A percentile compares a stretch with the other conserved stretches of the same genome.
phyloP scores from a whole-genome alignment of 37 sponge, comb jelly and placozoan species.

The Diacarnus erythraeanus region DNA sequence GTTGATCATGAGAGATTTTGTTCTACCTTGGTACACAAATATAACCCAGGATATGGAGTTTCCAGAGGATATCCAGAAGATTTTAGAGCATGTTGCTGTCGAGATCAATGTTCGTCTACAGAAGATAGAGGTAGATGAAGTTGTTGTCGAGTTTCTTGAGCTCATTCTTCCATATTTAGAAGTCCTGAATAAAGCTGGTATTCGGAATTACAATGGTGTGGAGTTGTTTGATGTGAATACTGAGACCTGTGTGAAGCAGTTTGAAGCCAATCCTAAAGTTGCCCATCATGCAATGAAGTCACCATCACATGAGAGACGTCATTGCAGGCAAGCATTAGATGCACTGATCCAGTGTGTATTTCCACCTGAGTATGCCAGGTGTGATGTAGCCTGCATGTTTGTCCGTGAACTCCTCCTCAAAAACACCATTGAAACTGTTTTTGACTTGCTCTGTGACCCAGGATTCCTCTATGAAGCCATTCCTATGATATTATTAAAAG shows the following conservation, averaged over 20 bases:
- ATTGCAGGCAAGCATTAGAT: constrained; percentile 52
- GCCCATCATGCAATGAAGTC: constrained; percentile 50
- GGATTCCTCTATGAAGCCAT: constrained; percentile 57
- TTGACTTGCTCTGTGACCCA: constrained; percentile 62
- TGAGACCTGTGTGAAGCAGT: constrained; percentile 39
- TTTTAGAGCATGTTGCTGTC: constrained; percentile 57
- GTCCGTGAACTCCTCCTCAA: constrained; percentile 58
- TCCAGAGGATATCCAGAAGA: constrained; percentile 42
- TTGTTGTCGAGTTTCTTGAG: constrained; percentile 34
- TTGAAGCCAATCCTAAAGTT: constrained; percentile 34
- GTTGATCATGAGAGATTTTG: constrained; percentile 64
- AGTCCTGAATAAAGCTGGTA: constrained; percentile 57
- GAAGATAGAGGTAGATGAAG: constrained; percentile 33
- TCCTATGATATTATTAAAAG: constrained; percentile 51
- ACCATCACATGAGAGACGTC: constrained; percentile 19
- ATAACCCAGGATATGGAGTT: constrained; percentile 56
- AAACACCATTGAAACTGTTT: constrained; percentile 42
- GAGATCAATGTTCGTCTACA: constrained; percentile 46
- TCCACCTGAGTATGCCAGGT: constrained; percentile 42
- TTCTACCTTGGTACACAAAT: constrained; percentile 42
- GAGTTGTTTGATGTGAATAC: constrained; percentile 39
- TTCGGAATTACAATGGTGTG: constrained; percentile 20
- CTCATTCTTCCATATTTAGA: constrained; percentile 51
- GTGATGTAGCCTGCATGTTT: constrained; percentile 56
- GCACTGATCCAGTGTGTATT: constrained; percentile 44